Evolutionary conservation across 2,797 vertebrate species (phyloP).

Genomic region (Podarcis siculus): DNA sequence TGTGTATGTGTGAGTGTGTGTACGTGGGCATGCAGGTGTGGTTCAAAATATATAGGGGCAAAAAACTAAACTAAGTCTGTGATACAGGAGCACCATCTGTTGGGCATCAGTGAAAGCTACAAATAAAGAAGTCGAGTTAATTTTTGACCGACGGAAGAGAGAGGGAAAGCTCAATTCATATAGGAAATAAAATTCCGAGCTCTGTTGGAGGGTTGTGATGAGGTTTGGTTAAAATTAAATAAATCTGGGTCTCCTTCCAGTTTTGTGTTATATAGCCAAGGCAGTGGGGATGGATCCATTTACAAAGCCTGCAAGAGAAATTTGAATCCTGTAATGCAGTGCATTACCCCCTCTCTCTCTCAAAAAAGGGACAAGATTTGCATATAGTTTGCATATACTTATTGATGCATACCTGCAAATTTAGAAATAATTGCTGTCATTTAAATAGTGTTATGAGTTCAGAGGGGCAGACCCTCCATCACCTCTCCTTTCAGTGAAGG

Average conservation of each 20-base stretch:
- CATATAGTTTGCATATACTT: too few species aligned
- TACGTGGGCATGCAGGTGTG: not conserved
- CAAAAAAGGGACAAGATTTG: too few species aligned
- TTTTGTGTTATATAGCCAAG: not conserved
- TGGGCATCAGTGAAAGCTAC: not conserved
- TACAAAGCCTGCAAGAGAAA: not conserved
- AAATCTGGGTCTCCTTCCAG: too few species aligned
- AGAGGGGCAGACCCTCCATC: too few species aligned
- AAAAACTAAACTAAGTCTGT: not conserved
- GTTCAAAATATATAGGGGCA: not conserved
- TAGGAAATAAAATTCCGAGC: not conserved
- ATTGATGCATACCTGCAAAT: too few species aligned
- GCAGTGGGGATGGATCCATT: not conserved
- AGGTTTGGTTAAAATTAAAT: not conserved
- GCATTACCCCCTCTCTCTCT: too few species aligned
- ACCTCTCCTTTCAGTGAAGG: too few species aligned
- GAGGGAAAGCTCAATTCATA: not conserved
- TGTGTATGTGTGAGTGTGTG: not conserved
- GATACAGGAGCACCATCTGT: constrained; percentile 22
- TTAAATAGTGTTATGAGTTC: too few species aligned
- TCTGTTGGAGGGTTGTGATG: not conserved
- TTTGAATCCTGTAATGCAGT: not conserved
- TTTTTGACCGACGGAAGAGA: not conserved
- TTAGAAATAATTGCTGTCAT: too few species aligned
- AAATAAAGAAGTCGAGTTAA: not conserved